phyloP scores from a whole-genome alignment of 2,888 invertebrate genomes.

The Allygus modestus region DNA sequence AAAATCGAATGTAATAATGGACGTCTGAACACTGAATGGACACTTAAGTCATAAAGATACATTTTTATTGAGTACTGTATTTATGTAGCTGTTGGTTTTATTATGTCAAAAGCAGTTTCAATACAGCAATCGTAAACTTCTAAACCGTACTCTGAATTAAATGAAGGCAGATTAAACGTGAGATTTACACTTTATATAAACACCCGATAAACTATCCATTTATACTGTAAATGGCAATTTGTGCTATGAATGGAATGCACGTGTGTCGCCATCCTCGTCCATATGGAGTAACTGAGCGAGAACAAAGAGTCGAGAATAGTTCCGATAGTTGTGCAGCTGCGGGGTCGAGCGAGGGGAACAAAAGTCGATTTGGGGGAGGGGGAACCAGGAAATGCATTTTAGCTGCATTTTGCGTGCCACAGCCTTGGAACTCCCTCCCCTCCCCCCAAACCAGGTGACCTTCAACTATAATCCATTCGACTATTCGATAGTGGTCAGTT shows the following conservation, averaged over 20 bases:
- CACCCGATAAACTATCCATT: no score
- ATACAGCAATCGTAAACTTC: no score
- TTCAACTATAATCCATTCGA: slow-evolving; percentile 49
- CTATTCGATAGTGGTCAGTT: slow-evolving; percentile 57
- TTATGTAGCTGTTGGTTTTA: no score
- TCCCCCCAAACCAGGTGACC: slow-evolving; percentile 28
- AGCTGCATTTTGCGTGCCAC: slow-evolving; percentile 47
- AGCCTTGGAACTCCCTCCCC: slow-evolving; percentile 25
- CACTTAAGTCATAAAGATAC: no score
- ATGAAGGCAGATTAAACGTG: no score
- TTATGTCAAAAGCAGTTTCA: no score
- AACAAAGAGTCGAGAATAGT: slow-evolving; percentile 42
- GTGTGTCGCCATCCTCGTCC: slow-evolving; percentile 17
- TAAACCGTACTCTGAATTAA: no score
- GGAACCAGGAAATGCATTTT: slow-evolving; percentile 58
- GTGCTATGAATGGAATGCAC: neutral
- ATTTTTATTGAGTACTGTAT: no score
- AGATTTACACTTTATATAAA: no score
- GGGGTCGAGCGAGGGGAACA: slow-evolving; percentile 20
- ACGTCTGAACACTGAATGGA: no score
- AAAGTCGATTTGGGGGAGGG: slow-evolving; percentile 46
- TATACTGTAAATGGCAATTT: no score
- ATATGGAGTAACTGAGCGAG: slow-evolving; percentile 6
- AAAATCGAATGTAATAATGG: no score
- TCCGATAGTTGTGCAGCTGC: slow-evolving; percentile 53